These are phyloP conservation scores for Benthosema pterotum DNA, from an alignment of 2,797 vertebrate genomes.

Conservation along the genomic window DNA sequence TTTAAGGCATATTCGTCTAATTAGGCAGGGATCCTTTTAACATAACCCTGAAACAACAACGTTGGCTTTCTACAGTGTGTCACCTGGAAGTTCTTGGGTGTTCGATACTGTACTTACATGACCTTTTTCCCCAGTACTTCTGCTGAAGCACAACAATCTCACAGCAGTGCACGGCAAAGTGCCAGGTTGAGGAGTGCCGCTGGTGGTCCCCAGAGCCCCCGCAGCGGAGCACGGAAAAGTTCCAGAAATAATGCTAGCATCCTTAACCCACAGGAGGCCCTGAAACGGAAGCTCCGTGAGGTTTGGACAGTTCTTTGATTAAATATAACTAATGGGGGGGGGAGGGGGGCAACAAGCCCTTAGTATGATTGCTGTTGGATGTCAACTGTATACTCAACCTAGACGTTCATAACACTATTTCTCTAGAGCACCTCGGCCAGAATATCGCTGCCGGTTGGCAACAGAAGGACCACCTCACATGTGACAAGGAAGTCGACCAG, in stretches of 20 bases:
- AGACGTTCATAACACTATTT: not conserved
- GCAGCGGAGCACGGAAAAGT: slow-evolving; percentile 25
- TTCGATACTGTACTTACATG: not conserved
- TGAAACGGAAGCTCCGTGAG: slow-evolving; percentile 61
- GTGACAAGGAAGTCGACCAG: slow-evolving; percentile 8
- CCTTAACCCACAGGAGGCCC: slow-evolving; percentile 62
- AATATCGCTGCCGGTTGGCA: slow-evolving; percentile 31
- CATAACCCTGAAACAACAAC: no score
- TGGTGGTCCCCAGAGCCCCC: not conserved
- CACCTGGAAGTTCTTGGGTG: not conserved
- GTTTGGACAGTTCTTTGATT: no score
- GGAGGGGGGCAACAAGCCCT: no score
- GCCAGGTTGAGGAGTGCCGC: no score
- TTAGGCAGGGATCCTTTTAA: no score
- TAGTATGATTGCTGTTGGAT: no score
- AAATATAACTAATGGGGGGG: no score
- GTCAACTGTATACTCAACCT: not conserved
- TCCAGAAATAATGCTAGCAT: slow-evolving; percentile 30
- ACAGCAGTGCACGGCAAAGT: not conserved
- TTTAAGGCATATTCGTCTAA: no score
- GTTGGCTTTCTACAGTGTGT: no score
- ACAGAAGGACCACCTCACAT: slow-evolving; percentile 25
- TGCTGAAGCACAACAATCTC: not conserved
- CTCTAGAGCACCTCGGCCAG: slow-evolving; percentile 62
- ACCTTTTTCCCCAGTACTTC: slow-evolving; percentile 24